These are phyloP conservation scores for Otus scops DNA, from an alignment of 2,797 vertebrate genomes.

Conservation along the genomic window DNA sequence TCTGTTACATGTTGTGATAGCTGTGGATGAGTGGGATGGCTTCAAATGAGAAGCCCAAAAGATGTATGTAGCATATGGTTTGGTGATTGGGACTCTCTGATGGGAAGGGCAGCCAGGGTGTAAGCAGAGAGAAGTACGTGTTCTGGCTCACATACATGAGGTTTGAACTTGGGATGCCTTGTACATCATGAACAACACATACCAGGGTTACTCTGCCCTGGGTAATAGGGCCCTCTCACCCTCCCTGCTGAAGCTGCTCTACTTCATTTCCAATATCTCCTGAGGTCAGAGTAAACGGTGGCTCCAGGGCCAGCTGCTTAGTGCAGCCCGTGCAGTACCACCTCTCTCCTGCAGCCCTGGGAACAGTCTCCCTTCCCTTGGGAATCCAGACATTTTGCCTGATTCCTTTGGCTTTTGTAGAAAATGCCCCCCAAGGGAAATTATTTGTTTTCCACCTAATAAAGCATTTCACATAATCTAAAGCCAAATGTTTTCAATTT, in stretches of 20 bases:
- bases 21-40: background rate
- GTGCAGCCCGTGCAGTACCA: background rate
- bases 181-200: background rate
- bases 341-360: background rate
- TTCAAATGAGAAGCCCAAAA: background rate
- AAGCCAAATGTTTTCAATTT: conserved; percentile 19
- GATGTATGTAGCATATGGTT: accelerated
- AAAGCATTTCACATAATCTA: conserved; percentile 8
- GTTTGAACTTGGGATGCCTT: background rate
- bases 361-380: background rate
- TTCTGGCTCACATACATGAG: too few species aligned
- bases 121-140: background rate
- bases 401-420: background rate
- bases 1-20: background rate
- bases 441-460: conserved; percentile 8
- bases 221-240: background rate
- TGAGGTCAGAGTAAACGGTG: background rate
- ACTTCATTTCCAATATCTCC: background rate
- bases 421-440: background rate
- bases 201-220: accelerated
- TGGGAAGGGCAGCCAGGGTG: background rate
- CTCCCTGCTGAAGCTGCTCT: background rate
- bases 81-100: background rate
- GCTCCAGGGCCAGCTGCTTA: background rate
- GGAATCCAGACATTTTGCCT: background rate